These are phyloP conservation scores for Valencia hispanica DNA, from an alignment of 2,797 vertebrate genomes.

Conservation along the genomic window DNA sequence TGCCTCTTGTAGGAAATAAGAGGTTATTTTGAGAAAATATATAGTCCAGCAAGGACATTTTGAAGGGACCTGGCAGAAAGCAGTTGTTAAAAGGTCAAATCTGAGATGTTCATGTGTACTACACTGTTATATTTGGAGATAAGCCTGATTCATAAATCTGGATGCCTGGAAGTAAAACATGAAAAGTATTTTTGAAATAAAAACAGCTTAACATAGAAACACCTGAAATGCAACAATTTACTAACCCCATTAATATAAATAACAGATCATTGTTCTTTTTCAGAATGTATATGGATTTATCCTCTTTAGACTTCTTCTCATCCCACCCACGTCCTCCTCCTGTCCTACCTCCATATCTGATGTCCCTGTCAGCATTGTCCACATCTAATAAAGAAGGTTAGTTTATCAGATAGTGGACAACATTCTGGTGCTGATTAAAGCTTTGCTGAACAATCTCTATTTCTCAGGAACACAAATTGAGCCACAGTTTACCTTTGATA, in stretches of 20 bases:
- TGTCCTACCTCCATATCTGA: slow-evolving; percentile 49
- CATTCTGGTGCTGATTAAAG: slow-evolving; percentile 63
- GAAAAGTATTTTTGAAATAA: neutral
- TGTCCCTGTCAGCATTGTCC: slow-evolving; percentile 59
- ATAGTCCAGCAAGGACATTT: neutral
- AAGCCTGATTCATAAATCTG: neutral
- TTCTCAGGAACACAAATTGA: slow-evolving; percentile 57
- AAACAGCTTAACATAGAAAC: slow-evolving; percentile 1
- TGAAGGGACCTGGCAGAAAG: neutral
- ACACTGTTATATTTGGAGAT: neutral
- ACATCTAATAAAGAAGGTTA: slow-evolving; percentile 64
- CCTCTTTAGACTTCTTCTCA: slow-evolving; percentile 19
- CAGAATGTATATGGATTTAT: slow-evolving; percentile 6
- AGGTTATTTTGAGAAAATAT: neutral
- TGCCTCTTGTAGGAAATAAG: neutral
- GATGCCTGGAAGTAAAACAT: neutral
- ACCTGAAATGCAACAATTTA: slow-evolving; percentile 15
- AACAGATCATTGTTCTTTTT: slow-evolving; percentile 6
- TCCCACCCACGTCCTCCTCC: slow-evolving; percentile 18
- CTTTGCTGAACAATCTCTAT: slow-evolving; percentile 49
- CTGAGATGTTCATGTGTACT: neutral
- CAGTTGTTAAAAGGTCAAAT: neutral
- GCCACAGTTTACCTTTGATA: slow-evolving; percentile 39
- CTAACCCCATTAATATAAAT: slow-evolving; percentile 13
- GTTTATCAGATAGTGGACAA: slow-evolving; percentile 62